Percentiles rank a stretch among this genome's conserved stretches.
phyloP scores from a whole-genome alignment of 2,797 vertebrate genomes.

The Pitangus sulphuratus region DNA sequence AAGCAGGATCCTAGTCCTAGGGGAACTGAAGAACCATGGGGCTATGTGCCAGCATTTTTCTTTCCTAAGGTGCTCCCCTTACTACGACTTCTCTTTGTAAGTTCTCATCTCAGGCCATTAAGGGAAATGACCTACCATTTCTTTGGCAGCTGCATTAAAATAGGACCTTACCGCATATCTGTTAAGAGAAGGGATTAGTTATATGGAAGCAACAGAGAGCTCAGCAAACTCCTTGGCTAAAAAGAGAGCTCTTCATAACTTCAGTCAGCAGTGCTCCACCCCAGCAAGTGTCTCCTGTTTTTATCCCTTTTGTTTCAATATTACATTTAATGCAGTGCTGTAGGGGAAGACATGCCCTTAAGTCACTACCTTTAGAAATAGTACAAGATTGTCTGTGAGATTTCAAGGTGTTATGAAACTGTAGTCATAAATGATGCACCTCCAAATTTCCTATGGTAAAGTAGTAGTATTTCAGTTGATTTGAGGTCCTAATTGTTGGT shows the following conservation, averaged over 20 bases:
- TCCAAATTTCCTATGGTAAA: neutral
- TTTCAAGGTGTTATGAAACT: neutral
- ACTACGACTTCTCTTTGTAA: neutral
- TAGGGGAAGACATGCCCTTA: neutral
- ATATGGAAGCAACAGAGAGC: neutral
- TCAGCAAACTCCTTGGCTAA: neutral
- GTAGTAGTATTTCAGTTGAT: neutral
- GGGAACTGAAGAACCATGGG: neutral
- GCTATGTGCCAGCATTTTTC: neutral
- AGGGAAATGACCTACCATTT: neutral
- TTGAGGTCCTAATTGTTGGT: neutral
- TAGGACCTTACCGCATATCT: neutral
- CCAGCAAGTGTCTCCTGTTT: neutral
- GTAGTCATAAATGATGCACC: neutral
- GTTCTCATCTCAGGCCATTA: neutral
- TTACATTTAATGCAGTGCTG: neutral
- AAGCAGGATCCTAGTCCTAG: neutral
- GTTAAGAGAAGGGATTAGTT: neutral
- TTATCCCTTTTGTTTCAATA: neutral
- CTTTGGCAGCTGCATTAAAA: neutral
- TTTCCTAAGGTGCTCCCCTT: neutral
- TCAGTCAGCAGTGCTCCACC: neutral
- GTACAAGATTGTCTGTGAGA: neutral
- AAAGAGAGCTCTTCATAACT: neutral
- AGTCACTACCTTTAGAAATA: neutral